Conservation (phyloP, 2,888 invertebrate species). For the Trachelus iudaicus region DNA sequence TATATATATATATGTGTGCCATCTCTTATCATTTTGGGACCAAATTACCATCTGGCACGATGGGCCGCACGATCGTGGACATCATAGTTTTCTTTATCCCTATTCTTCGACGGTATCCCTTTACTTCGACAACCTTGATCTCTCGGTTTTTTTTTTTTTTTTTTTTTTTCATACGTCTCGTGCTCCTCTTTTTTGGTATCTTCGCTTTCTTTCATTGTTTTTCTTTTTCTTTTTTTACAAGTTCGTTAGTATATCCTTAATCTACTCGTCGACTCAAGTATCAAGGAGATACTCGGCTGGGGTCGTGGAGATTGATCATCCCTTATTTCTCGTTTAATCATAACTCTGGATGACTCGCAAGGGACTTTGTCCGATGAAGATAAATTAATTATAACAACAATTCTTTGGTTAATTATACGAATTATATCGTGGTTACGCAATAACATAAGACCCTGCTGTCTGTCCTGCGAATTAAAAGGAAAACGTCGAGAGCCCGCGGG, state of each 20-base stretch:
- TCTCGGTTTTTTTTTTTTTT: not conserved
- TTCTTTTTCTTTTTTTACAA: not conserved
- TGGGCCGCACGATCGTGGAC: not conserved
- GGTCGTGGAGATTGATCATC: not conserved
- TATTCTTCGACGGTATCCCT: not conserved
- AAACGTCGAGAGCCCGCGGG: not conserved
- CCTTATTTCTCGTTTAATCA: not conserved
- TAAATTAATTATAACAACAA: not conserved
- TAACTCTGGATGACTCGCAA: not conserved
- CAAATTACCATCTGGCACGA: not conserved
- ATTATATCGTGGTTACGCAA: not conserved
- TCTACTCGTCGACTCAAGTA: not conserved
- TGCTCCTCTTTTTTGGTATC: not conserved
- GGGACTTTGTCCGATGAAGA: not conserved
- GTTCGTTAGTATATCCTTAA: not conserved
- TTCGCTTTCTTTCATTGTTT: not conserved
- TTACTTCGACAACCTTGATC: not conserved
- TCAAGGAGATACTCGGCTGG: not conserved
- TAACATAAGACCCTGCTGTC: not conserved
- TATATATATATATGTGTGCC: not conserved
- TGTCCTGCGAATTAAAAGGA: not conserved
- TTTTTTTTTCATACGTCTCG: not conserved
- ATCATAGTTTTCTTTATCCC: not conserved
- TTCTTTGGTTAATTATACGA: not conserved
- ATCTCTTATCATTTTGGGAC: not conserved